phyloP scores from a whole-genome alignment of 1,140 invertebrate species.

The Trigoniulus corallinus region DNA sequence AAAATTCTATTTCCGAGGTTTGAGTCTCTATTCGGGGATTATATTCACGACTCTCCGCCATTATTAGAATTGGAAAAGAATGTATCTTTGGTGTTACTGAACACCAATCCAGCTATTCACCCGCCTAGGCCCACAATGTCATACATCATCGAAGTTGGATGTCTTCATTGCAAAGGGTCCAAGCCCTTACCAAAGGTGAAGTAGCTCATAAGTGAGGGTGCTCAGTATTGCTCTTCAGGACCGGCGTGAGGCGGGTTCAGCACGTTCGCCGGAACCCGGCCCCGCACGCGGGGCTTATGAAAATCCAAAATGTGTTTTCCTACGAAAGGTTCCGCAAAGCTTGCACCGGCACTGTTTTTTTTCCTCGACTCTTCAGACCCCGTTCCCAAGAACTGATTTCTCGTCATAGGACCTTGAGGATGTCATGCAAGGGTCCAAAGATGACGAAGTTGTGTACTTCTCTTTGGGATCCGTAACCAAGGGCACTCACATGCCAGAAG shows the following conservation, averaged over 20 bases:
- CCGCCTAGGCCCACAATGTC: neutral
- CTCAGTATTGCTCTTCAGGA: too few species aligned
- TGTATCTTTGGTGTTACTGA: neutral
- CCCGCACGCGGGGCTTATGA: too few species aligned
- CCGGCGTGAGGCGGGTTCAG: too few species aligned
- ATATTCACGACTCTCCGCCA: neutral
- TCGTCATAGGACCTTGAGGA: slow-evolving; percentile 39
- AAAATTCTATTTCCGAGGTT: neutral
- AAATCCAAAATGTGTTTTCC: too few species aligned
- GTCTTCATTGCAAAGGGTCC: neutral
- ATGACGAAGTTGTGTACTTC: slow-evolving; percentile 51
- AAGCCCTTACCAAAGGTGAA: slow-evolving; percentile 2
- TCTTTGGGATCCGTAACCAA: neutral
- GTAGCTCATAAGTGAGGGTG: too few species aligned
- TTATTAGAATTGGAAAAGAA: neutral
- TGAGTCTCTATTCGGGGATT: neutral
- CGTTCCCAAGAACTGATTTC: too few species aligned
- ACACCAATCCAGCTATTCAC: neutral
- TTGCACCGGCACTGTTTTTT: too few species aligned
- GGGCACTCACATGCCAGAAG: slow-evolving; percentile 3
- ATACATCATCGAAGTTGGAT: neutral
- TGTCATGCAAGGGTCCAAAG: slow-evolving; percentile 42
- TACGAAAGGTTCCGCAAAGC: too few species aligned
- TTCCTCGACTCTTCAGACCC: too few species aligned
- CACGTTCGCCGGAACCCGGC: too few species aligned